Percentiles rank a stretch among this genome's conserved stretches.
Conservation (phyloP, 2,797 vertebrate species). For the Cuculus canorus region DNA sequence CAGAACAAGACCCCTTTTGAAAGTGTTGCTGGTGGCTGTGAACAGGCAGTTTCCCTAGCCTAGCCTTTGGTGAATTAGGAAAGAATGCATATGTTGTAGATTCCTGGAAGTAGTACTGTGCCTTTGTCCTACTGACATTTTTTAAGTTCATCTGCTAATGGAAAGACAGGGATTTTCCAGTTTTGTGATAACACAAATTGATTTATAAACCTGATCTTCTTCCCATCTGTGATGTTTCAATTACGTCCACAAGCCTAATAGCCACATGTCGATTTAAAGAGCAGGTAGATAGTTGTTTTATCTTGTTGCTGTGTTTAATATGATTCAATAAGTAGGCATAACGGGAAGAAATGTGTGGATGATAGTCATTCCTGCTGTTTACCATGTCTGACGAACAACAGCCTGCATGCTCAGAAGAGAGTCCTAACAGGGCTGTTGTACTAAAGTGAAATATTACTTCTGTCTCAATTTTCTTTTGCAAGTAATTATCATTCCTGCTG, state of each 20-base stretch:
- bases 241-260: accelerated
- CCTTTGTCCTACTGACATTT: not conserved
- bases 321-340: not conserved
- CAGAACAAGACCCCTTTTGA: not conserved
- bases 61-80: not conserved
- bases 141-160: not conserved
- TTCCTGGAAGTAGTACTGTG: not conserved
- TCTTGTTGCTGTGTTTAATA: not conserved
- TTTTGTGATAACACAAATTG: not conserved
- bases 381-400: not conserved
- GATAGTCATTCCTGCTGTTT: not conserved
- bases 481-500: not conserved
- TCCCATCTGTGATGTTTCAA: not conserved
- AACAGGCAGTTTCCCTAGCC: not conserved
- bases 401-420: not conserved
- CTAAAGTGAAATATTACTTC: not conserved
- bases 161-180: not conserved
- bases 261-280: not conserved
- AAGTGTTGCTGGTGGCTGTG: not conserved
- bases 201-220: not conserved
- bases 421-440: not conserved
- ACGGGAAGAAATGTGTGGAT: not conserved
- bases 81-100: not conserved
- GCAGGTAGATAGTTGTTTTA: not conserved
- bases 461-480: not conserved